A percentile compares a stretch with the other conserved stretches of the same genome.
phyloP scores from a whole-genome alignment of 2,113 vertebrate species.

The Pelvicachromis taeniatus region DNA sequence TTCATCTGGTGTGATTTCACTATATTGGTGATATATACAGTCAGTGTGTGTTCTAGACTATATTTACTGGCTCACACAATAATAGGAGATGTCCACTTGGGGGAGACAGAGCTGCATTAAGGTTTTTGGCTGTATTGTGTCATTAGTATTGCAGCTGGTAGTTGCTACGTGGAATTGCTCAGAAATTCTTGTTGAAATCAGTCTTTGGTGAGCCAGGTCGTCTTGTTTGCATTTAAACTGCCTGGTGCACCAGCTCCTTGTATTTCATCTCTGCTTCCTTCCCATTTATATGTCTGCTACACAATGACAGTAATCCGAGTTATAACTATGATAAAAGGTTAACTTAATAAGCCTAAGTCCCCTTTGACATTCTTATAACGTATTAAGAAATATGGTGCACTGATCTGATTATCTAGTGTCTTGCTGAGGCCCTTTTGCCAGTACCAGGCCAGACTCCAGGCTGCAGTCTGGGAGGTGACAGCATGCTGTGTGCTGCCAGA shows the following conservation, averaged over 20 bases:
- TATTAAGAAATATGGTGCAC: background rate
- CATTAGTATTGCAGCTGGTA: background rate
- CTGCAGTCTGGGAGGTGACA: slow-evolving; percentile 19
- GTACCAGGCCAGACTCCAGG: background rate
- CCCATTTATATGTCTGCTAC: background rate
- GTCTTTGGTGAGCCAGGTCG: background rate
- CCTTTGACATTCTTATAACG: background rate
- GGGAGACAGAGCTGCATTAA: slow-evolving; percentile 51
- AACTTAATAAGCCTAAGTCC: background rate
- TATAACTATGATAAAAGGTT: slow-evolving; percentile 23
- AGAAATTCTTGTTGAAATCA: background rate
- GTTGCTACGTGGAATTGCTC: background rate
- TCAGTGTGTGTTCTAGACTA: background rate
- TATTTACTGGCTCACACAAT: background rate
- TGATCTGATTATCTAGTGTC: slow-evolving; percentile 1
- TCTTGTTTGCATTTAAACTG: background rate
- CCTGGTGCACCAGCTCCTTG: background rate
- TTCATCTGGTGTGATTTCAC: background rate
- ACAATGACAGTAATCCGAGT: background rate
- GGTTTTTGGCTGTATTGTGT: background rate
- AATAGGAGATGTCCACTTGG: slow-evolving; percentile 41
- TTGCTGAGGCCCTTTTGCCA: background rate
- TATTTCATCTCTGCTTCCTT: background rate
- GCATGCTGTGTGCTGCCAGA: slow-evolving; percentile 29
- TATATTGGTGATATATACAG: background rate